Evolutionary conservation across 2,113 vertebrate genomes (phyloP), one percentile per base, ranked within the genome.

Genomic region (Syngnathus scovelli): DNA sequence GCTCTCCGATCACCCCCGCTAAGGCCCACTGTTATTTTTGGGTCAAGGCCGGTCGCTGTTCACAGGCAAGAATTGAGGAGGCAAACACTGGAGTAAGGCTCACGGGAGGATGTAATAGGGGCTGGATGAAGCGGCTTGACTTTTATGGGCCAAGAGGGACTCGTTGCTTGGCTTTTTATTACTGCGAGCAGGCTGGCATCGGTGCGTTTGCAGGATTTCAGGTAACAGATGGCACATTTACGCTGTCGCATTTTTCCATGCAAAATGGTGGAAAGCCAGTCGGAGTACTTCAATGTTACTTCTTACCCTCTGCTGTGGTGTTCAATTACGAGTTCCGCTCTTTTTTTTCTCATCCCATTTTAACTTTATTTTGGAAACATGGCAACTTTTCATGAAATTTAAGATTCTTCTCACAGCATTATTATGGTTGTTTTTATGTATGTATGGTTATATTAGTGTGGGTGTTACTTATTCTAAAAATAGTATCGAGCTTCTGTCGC

Each of bases 1-100:
- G 78, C n/a, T 69, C 76, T 76, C 67, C 72, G 76, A 78, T 75
- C 71, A 54, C 70, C 76, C 66, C 69, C 69, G 63, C 81, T 80
- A 69, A 74, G 79, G 69, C 75, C 71, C 61, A 69, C 64, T 78
- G 83, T 84, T 90, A 90, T 90, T 88, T 89, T 90, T 73, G 86
- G 84, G 83, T 72, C 71, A 60, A 54, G 68, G 64, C 79, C 85
- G 78, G 77, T 87, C 72, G 75, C 65, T 81, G 80, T 85, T 85
- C 72, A 81, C 81, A 85, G 77, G 73, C 71, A 77, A 79, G 60
- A 64, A 64, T 61, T 66, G 74, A 80, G 74, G n/a, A 71, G 44
- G 52, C 44, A 67, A 59, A 79, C 64, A 66, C 49, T 33, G 61
- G 16, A 70, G 59, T 12, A 54, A 61, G 23, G 59, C 37, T 7